Conservation (phyloP, 2,888 invertebrate genomes). For the Hemaris fuciformis region DNA sequence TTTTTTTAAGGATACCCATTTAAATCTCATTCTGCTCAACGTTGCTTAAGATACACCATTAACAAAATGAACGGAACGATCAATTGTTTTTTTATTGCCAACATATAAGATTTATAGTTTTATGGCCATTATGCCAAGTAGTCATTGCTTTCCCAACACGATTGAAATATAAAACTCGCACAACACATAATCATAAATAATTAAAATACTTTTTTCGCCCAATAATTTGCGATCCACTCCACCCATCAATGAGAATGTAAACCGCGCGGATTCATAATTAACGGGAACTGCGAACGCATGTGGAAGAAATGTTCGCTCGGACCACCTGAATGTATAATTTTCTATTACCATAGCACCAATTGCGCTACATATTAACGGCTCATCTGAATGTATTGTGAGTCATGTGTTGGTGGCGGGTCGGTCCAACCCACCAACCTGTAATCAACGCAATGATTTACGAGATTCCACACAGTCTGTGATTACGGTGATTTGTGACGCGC, state of each 20-base stretch:
- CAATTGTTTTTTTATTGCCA: background rate
- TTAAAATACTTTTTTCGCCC: background rate
- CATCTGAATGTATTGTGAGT: background rate
- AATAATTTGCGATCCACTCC: conserved; percentile 3
- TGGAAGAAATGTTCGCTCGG: background rate
- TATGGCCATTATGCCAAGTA: background rate
- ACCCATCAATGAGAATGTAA: background rate
- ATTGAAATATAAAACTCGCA: background rate
- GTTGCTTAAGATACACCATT: too few species aligned
- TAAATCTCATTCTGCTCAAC: too few species aligned
- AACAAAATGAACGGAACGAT: too few species aligned
- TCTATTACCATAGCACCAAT: background rate
- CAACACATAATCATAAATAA: background rate
- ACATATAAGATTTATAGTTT: background rate
- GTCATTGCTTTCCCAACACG: background rate
- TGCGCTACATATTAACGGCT: background rate
- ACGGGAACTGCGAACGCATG: background rate
- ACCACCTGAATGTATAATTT: conserved; percentile 36
- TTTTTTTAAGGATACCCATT: too few species aligned
- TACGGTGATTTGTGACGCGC: conserved; percentile 56
- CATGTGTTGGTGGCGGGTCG: conserved; percentile 33
- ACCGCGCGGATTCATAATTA: background rate
- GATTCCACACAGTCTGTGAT: conserved; percentile 60
- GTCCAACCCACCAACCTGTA: conserved; percentile 61
- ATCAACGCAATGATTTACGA: conserved; percentile 70